Percentiles rank a stretch among this genome's conserved stretches.
Evolutionary conservation across 2,888 invertebrate species (phyloP).

Genomic region (Lithophane leautieri): DNA sequence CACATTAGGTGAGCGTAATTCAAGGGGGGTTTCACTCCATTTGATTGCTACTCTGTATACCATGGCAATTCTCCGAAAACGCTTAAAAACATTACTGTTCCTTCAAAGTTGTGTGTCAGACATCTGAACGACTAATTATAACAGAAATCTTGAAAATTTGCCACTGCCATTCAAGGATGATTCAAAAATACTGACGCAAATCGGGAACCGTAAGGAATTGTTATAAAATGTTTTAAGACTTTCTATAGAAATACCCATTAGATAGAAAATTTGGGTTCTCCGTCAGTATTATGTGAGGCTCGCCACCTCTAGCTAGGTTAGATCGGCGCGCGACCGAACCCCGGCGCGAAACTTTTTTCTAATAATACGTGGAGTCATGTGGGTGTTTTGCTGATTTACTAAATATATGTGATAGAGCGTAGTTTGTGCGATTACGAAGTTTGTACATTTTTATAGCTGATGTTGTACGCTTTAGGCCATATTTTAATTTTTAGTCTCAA

Average conservation of each 20-base stretch:
- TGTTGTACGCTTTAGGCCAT: slow-evolving; percentile 55
- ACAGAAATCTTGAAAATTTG: slow-evolving; percentile 15
- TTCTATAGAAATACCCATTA: slow-evolving; percentile 31
- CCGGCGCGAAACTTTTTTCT: slow-evolving; percentile 41
- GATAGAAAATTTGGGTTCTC: slow-evolving; percentile 43
- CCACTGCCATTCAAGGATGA: slow-evolving; percentile 14
- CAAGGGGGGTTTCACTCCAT: slow-evolving; percentile 4
- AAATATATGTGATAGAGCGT: slow-evolving; percentile 63
- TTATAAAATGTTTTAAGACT: slow-evolving; percentile 17
- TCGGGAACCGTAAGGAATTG: slow-evolving; percentile 11
- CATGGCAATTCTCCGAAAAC: slow-evolving; percentile 1
- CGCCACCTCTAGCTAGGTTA: slow-evolving; percentile 60
- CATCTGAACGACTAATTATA: not conserved
- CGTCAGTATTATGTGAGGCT: slow-evolving; percentile 59
- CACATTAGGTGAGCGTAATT: not conserved
- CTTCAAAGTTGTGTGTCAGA: slow-evolving; percentile 9
- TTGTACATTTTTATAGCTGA: slow-evolving; percentile 60
- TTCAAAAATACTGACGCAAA: slow-evolving; percentile 19
- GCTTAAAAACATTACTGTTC: slow-evolving; percentile 15
- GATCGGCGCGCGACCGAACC: slow-evolving; percentile 29
- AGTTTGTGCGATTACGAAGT: slow-evolving; percentile 49
- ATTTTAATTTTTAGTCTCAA: slow-evolving; percentile 40
- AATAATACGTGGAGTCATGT: slow-evolving; percentile 56
- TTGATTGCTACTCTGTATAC: slow-evolving; percentile 19
- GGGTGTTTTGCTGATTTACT: slow-evolving; percentile 59